These are phyloP conservation scores for Neodiprion pinetum DNA, from an alignment of 1,140 invertebrate genomes.

Conservation along the genomic window DNA sequence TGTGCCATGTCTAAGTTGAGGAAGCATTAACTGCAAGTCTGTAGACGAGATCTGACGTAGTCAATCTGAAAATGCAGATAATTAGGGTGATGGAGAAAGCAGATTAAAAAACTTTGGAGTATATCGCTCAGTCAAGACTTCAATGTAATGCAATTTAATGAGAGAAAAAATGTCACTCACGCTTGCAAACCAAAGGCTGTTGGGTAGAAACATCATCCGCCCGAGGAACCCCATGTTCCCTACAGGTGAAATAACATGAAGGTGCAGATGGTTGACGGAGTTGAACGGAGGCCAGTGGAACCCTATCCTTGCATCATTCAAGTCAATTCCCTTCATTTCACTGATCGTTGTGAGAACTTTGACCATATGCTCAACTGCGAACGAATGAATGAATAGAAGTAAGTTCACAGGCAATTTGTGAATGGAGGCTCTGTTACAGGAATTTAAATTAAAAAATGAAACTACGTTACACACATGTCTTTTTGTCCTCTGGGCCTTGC, in stretches of 20 bases:
- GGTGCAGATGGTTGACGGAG: slow-evolving; percentile 82
- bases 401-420: slow-evolving; percentile 19
- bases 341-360: slow-evolving; percentile 64
- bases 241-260: slow-evolving; percentile 85
- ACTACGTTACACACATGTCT: slow-evolving; percentile 67
- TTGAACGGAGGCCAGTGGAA: slow-evolving; percentile 94
- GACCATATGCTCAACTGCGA: slow-evolving; percentile 71
- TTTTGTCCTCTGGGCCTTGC: slow-evolving; percentile 65
- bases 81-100: too few relatives aligned
- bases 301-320: slow-evolving; percentile 72
- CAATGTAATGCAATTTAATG: too few relatives aligned
- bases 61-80: slow-evolving; percentile 46
- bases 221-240: slow-evolving; percentile 77
- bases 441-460: slow-evolving; percentile 18
- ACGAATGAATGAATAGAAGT: slow-evolving; percentile 41
- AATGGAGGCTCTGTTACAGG: slow-evolving; percentile 6
- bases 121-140: too few relatives aligned
- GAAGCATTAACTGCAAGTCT: slow-evolving; percentile 13
- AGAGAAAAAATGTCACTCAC: slow-evolving; percentile 64
- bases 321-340: slow-evolving; percentile 60
- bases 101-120: too few relatives aligned
- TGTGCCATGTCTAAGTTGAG: too few relatives aligned
- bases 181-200: slow-evolving; percentile 85
- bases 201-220: slow-evolving; percentile 74
- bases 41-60: slow-evolving; percentile 52